A percentile compares a stretch with the other conserved stretches of the same genome.
Evolutionary conservation across 2,888 invertebrate genomes (phyloP).

Genomic region (Drosophila multiciliata): DNA sequence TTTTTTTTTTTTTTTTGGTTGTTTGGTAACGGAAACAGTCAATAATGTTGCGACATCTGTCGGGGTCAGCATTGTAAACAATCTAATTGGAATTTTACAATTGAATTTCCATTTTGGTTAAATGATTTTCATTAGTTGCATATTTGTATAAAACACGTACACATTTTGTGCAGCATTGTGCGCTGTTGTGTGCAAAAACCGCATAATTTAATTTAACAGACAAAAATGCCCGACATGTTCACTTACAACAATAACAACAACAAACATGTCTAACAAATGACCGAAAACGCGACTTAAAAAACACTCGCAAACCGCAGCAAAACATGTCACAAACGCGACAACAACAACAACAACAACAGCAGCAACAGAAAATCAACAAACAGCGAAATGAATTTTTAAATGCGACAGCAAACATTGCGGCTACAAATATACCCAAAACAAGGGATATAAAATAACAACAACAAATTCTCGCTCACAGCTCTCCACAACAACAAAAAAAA

Average conservation of each 20-base stretch:
- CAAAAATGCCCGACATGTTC: slow-evolving; percentile 71
- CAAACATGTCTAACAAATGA: slow-evolving; percentile 20
- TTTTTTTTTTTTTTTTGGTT: background rate
- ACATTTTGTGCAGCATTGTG: slow-evolving; percentile 1
- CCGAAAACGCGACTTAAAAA: slow-evolving; percentile 43
- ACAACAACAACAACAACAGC: slow-evolving; percentile 6
- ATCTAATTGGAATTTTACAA: slow-evolving; percentile 39
- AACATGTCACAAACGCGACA: slow-evolving; percentile 68
- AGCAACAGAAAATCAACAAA: slow-evolving; percentile 34
- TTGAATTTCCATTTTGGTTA: slow-evolving; percentile 41
- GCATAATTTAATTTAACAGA: slow-evolving; percentile 75
- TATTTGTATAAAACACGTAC: slow-evolving; percentile 42
- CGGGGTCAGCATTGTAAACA: slow-evolving; percentile 42
- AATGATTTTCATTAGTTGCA: slow-evolving; percentile 53
- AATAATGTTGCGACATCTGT: slow-evolving; percentile 36
- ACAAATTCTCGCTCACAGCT: background rate
- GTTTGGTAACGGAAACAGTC: slow-evolving; percentile 16
- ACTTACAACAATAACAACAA: slow-evolving; percentile 33
- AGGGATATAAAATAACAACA: background rate
- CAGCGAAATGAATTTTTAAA: slow-evolving; percentile 50
- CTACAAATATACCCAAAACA: slow-evolving; percentile 3
- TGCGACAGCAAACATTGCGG: slow-evolving; percentile 40
- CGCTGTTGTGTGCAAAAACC: slow-evolving; percentile 45
- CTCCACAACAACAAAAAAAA: background rate
- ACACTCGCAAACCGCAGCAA: slow-evolving; percentile 56